Conservation (phyloP, 2,113 vertebrate genomes). For the Athene cunicularia region DNA sequence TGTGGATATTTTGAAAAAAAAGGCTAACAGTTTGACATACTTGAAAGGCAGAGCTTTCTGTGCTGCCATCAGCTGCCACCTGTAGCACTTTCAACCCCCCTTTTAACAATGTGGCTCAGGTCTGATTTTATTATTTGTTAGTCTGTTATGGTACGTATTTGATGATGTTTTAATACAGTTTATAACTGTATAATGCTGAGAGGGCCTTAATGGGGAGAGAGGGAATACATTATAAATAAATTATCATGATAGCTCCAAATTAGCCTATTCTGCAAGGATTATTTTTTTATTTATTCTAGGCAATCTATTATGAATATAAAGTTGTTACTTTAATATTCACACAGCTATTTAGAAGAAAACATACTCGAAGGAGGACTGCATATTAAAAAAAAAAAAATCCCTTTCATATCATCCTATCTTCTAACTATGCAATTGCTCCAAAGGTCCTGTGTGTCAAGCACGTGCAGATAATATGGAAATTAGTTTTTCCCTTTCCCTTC, state of each 20-base stretch:
- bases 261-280: neutral
- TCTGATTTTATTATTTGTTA: neutral
- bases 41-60: neutral
- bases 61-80: neutral
- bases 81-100: neutral
- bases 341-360: neutral
- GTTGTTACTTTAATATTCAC: neutral
- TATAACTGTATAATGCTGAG: neutral
- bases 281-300: neutral
- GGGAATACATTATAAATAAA: constrained; percentile 12
- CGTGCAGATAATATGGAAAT: neutral
- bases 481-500: neutral
- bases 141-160: neutral
- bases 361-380: neutral
- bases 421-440: neutral
- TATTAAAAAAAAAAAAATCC: neutral
- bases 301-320: neutral
- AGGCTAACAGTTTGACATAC: neutral
- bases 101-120: neutral
- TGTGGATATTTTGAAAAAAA: neutral
- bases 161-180: neutral
- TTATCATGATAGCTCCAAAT: neutral
- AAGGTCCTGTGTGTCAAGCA: neutral
- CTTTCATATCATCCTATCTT: neutral
- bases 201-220: neutral